Evolutionary conservation across 1,140 invertebrate genomes (phyloP).

Genomic region (Leptopilina clavipes): DNA sequence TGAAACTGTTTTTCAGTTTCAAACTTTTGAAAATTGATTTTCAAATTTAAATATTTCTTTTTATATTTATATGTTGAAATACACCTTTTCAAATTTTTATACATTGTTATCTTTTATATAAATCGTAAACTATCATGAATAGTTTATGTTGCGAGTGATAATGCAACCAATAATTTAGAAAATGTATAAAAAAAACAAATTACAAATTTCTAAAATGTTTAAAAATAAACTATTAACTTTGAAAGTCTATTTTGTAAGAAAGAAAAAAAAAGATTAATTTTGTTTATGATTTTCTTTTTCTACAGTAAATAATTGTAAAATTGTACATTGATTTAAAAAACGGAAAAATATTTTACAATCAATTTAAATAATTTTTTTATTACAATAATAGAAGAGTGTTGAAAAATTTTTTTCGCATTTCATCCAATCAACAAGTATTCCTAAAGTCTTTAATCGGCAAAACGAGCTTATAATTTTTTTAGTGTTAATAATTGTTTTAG

Average conservation of each 20-base stretch:
- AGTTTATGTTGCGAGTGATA: no score
- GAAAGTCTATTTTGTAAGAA: neutral
- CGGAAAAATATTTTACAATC: neutral
- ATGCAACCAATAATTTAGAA: no score
- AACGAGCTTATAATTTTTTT: constrained; percentile 32
- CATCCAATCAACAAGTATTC: neutral
- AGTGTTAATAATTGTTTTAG: constrained; percentile 1
- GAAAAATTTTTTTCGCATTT: neutral
- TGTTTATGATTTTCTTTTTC: neutral
- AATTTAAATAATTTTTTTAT: neutral
- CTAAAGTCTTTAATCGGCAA: constrained; percentile 4
- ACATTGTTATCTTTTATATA: no score
- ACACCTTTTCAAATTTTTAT: no score
- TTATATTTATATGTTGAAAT: no score
- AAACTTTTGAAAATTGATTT: no score
- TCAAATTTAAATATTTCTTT: no score
- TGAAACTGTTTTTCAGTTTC: no score
- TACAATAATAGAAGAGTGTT: neutral
- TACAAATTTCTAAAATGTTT: neutral
- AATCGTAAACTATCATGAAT: no score
- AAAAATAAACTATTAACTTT: no score
- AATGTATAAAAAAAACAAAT: no score
- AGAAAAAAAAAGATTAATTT: neutral
- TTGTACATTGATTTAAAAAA: constrained; percentile 1
- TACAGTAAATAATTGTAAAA: neutral